These are phyloP conservation scores for Hydractinia echinata DNA, from an alignment of 30 jellyfish, hydroid and myxozoan genomes.

Conservation along the genomic window DNA sequence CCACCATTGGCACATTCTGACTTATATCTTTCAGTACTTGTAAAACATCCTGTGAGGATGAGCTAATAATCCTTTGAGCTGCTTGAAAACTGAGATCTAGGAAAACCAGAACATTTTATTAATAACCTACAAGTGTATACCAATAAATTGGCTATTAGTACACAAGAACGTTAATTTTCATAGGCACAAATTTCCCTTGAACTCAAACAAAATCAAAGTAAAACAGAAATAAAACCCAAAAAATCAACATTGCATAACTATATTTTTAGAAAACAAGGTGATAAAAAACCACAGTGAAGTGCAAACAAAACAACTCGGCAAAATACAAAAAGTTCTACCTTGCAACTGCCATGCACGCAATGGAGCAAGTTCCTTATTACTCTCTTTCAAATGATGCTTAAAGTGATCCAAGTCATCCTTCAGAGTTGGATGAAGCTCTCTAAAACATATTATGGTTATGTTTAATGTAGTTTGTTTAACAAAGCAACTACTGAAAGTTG, in stretches of 20 bases:
- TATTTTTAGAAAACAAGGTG: too few species aligned
- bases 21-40: constrained; percentile 72
- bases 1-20: constrained; percentile 87
- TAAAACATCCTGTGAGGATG: constrained; percentile 66
- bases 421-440: constrained; percentile 71
- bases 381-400: constrained; percentile 64
- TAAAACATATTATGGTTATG: constrained; percentile 14
- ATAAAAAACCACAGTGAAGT: too few species aligned
- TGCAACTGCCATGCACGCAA: constrained; percentile 93
- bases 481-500: background rate
- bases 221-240: too few species aligned
- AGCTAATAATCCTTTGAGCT: constrained; percentile 86
- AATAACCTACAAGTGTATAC: too few species aligned
- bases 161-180: too few species aligned
- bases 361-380: constrained; percentile 84
- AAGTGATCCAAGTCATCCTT: constrained; percentile 46
- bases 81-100: constrained; percentile 94
- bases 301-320: too few species aligned
- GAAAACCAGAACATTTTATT: background rate
- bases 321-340: constrained; percentile 33
- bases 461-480: background rate
- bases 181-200: too few species aligned
- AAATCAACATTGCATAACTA: too few species aligned
- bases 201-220: too few species aligned
- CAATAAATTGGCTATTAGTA: too few species aligned